phyloP scores from a whole-genome alignment of 2,888 invertebrate species.

The Apamea sordens region DNA sequence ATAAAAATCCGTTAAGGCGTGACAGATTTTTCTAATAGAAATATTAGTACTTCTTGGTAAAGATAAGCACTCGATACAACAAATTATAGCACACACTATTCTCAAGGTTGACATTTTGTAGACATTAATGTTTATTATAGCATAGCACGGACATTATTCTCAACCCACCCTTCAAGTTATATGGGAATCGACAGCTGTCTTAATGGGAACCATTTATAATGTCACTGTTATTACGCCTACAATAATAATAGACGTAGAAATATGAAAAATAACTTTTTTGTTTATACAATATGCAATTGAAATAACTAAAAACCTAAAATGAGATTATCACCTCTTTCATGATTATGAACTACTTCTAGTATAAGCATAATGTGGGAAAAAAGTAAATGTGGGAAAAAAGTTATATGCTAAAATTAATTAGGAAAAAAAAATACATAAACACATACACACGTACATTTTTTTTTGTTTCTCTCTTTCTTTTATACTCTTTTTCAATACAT shows the following conservation, averaged over 20 bases:
- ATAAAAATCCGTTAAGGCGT: neutral
- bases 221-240: neutral
- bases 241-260: neutral
- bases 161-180: conserved; percentile 7
- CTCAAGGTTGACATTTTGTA: conserved; percentile 2
- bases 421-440: too few species aligned
- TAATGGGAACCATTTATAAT: neutral
- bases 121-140: neutral
- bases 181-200: conserved; percentile 37
- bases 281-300: neutral
- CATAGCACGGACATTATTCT: conserved; percentile 30
- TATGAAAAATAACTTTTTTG: neutral
- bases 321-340: neutral
- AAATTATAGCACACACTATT: conserved; percentile 1
- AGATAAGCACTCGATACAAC: neutral
- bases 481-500: neutral
- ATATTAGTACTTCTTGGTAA: neutral
- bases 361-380: neutral
- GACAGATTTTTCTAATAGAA: neutral
- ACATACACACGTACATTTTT: too few species aligned
- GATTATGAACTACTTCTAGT: neutral
- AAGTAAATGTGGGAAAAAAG: neutral
- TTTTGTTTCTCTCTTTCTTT: too few species aligned
- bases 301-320: neutral
- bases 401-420: too few species aligned